Evolutionary conservation across 2,888 invertebrate genomes (phyloP).

Genomic region (Aphelenchoides bicaudatus): DNA sequence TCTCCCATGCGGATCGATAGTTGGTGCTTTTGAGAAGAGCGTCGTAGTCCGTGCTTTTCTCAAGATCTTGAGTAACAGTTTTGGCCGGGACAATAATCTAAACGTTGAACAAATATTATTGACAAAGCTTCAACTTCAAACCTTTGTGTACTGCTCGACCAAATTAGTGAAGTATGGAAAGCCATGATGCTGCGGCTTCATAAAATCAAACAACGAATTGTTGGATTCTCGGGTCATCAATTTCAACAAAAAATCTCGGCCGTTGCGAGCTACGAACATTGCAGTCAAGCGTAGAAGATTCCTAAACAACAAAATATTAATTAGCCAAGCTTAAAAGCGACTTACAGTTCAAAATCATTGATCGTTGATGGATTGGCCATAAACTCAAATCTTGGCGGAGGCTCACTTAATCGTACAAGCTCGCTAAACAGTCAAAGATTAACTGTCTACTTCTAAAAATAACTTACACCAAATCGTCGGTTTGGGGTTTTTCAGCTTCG

Average conservation of each 20-base stretch:
- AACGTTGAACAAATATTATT: constrained; percentile 7
- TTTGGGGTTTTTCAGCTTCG: too few species aligned
- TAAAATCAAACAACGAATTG: constrained; percentile 96
- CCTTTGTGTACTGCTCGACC: constrained; percentile 95
- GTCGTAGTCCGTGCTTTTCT: constrained; percentile 26
- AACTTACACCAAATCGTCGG: too few species aligned
- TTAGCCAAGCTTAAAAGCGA: constrained; percentile 6
- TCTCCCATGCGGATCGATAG: constrained; percentile 91
- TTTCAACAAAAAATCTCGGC: constrained; percentile 92
- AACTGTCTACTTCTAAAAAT: too few species aligned
- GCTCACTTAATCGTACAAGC: too few species aligned
- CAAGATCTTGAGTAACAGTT: constrained; percentile 49
- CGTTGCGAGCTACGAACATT: constrained; percentile 96
- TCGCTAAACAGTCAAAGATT: too few species aligned
- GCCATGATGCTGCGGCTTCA: constrained; percentile 93
- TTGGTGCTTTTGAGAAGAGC: constrained; percentile 48
- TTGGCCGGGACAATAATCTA: constrained; percentile 84
- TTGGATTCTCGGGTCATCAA: constrained; percentile 93
- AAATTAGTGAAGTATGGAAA: constrained; percentile 97
- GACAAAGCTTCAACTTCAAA: constrained; percentile 49
- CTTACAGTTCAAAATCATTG: constrained; percentile 82
- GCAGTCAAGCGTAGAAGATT: constrained; percentile 96
- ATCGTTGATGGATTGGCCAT: constrained; percentile 96
- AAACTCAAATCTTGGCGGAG: constrained; percentile 86
- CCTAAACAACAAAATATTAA: constrained; percentile 63